phyloP scores from a whole-genome alignment of 1,140 invertebrate genomes.

The Ostrea edulis region DNA sequence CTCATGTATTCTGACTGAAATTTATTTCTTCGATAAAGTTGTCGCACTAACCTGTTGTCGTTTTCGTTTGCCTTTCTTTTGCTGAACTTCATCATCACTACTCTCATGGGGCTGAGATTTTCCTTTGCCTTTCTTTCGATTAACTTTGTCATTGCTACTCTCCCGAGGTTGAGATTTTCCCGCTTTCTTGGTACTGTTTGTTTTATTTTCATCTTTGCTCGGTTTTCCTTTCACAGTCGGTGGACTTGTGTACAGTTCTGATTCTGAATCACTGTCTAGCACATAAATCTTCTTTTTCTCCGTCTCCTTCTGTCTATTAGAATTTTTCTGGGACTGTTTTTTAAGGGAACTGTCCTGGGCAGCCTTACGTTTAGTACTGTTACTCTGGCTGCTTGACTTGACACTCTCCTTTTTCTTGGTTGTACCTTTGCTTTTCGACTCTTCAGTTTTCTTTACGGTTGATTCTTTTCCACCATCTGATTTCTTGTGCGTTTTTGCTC shows the following conservation, averaged over 20 bases:
- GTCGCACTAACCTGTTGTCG: background rate
- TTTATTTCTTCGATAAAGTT: too few species aligned
- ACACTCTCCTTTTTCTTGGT: background rate
- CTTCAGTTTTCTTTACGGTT: background rate
- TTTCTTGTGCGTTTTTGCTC: slow-evolving; percentile 45
- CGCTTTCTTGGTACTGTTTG: background rate
- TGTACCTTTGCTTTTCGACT: background rate
- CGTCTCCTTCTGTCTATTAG: background rate
- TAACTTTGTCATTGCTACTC: background rate
- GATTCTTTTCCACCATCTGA: slow-evolving; percentile 21
- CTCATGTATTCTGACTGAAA: too few species aligned
- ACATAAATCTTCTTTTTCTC: slow-evolving; percentile 25
- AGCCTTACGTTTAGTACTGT: background rate
- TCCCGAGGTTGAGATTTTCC: background rate
- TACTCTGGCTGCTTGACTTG: background rate
- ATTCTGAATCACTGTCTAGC: slow-evolving; percentile 35
- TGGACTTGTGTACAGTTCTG: background rate
- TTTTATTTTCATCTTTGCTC: background rate
- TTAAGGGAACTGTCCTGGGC: background rate
- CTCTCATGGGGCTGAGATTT: background rate
- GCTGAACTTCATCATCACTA: background rate
- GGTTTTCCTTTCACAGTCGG: slow-evolving; percentile 10
- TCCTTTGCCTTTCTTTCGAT: background rate
- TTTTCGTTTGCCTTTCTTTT: slow-evolving; percentile 8
- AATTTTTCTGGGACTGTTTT: background rate